Base-by-base conservation (phyloP, 2,113 vertebrate species). In the Cichladusa arquata region DNA sequence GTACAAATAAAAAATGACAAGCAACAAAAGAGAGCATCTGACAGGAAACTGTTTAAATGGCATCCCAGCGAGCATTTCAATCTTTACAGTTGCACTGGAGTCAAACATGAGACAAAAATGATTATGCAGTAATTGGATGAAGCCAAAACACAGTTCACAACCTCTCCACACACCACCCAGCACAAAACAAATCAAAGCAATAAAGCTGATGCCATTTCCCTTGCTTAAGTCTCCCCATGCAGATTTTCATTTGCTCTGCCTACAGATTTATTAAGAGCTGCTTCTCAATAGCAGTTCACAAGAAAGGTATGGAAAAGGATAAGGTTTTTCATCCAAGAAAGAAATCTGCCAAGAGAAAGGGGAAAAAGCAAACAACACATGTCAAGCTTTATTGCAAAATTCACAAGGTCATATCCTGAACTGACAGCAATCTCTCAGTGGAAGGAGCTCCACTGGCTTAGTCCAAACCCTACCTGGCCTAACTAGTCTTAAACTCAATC, bases 1-100 rank as follows among this genome's bases (percentile, higher is more conserved):
- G 92, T 71, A 28, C 90, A 95, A 91, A 95, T 95, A 93, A 96
- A 96, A 96, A 94, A 95, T 38, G 94, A 94, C 86, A 95, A 88
- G 95, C 72, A 91, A 88, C 90, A 86, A 83, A 92, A 83, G 71
- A 81, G 56, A 92, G 51, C 67, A 77, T 73, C 90, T 96, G 95
- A 96, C 79, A 83, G 85, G 64, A 78, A 87, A 74, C 51, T 53
- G 48, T 40, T 86, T 40, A 77, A 95, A 74, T 60, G 85, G 92
- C 71, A 71, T 93, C 94, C 92, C 92, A 60, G 81, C 0, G 71
- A 95, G 85, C 90, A 83, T 77, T 95, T 95, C 88, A 81, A 86
- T 86, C 93, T 90, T 86, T 70, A 72, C 67, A 83, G 82, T 40
- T 81, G 25, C 79, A 81, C 29, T 16, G 8, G 66, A 92, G 84